Evolutionary conservation across 2,113 vertebrate genomes (phyloP), one percentile per base, ranked within the genome.

Genomic region (Ctenodactylus gundi): DNA sequence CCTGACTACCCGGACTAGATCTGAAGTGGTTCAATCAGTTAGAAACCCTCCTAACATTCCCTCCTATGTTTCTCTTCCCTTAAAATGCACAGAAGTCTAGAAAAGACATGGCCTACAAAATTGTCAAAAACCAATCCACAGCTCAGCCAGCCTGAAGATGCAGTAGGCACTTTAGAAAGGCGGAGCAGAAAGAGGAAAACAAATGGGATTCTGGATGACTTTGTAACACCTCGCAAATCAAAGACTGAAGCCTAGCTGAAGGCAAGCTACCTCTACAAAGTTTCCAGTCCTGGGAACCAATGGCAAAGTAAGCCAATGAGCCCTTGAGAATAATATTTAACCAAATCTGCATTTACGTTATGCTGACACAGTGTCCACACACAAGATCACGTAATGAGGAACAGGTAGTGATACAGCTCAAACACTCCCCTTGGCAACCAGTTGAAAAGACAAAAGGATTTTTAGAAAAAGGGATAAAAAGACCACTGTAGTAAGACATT

Each of bases 181-280:
- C 58, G 84, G 34, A 70, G n/a, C n/a, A 72, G n/a, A 86, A 95
- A 92, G 20, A 77, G 64, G 62, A 34, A 92, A 94, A 78, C 64
- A 92, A 93, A 81, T 58, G 51, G 53, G 4, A 89, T 85, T 92
- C 64, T n/a, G 58, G 39, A 68, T 34, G 39, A 84, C 41, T 96
- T 67, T 88, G 14, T 70, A 86, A 60, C 7, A 92, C 34, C 39
- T 77, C 78, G 93, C 67, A 90, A 76, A 90, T 82, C 82, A 94
- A 87, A 90, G 83, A 82, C 68, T 62, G 36, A 93, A 91, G 14
- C 27, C 62, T 27, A 86, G 46, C 25, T 36, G 70, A 90, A 82
- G 12, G 44, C 51, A 80, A 92, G 41, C 18, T 41, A n/a, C 36
- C 41, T 65, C 36, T 68, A n/a, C 1, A 62, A 49, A 87, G 41